phyloP scores from a whole-genome alignment of 2,113 vertebrate species.

The Sterna hirundo region DNA sequence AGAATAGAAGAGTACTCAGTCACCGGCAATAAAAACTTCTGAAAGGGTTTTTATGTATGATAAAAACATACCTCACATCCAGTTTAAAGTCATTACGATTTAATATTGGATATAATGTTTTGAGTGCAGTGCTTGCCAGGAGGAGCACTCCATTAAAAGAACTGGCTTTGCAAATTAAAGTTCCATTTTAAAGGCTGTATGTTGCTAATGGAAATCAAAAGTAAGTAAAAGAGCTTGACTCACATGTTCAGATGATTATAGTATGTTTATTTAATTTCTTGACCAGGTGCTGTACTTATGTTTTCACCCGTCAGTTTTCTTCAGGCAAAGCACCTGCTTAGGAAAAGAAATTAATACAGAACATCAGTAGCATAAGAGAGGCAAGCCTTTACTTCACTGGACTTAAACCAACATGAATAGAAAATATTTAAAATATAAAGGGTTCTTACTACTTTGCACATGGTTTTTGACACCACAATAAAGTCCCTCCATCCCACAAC shows the following conservation, averaged over 20 bases:
- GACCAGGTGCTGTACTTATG: neutral
- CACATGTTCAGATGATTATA: neutral
- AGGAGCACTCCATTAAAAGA: neutral
- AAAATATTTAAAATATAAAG: neutral
- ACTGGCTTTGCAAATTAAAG: slow-evolving; percentile 8
- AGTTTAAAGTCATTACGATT: neutral
- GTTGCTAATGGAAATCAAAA: slow-evolving; percentile 30
- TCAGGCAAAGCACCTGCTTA: slow-evolving; percentile 35
- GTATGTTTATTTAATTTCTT: neutral
- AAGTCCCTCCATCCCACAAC: neutral
- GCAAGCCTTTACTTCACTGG: neutral
- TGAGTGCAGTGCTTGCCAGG: neutral
- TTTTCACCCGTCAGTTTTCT: neutral
- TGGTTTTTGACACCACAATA: neutral
- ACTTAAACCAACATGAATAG: neutral
- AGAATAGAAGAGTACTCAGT: neutral
- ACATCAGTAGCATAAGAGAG: neutral
- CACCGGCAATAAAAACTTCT: slow-evolving; percentile 1
- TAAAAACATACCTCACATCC: neutral
- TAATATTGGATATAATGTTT: neutral
- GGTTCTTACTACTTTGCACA: neutral
- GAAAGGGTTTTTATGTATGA: slow-evolving; percentile 11
- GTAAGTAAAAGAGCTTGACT: slow-evolving; percentile 10
- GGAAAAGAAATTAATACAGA: neutral
- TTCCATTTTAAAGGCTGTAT: slow-evolving; percentile 10